Evolutionary conservation across 2,797 vertebrate species (phyloP), one percentile per base, ranked within the genome.

Genomic region (Anas georgica): DNA sequence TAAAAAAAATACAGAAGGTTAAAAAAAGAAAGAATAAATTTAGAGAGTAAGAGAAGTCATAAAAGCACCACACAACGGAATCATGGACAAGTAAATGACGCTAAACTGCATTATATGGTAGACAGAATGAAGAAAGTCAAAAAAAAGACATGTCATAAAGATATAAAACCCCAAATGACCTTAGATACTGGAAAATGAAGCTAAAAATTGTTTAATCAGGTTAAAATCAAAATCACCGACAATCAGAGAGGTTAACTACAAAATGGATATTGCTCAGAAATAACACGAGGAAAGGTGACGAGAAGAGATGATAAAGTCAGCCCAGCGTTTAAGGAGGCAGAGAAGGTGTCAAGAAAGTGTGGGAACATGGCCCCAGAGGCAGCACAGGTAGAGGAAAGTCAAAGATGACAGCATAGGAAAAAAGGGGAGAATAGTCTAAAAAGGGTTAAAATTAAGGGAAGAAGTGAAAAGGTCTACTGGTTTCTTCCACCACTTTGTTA

Each of bases 161-260:
- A 77, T 43, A 28, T 0, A 67, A 74, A 75, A 91, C 90, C 89
- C 74, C 62, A 90, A 94, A 86, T 77, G 88, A 94, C 33, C 58
- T 91, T 41, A 94, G 84, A 82, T 72, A 76, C 60, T 56, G 64
- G 70, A 58, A 88, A 80, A 74, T 86, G 74, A 84, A 88, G 78
- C 70, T 79, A 90, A 88, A 96, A 94, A 76, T 25, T 77, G 83
- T 95, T 97, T 94, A 95, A 95, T 92, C 20, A 29, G 67, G 23
- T n/a, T 94, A 63, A 84, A 94, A 54, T 41, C 59, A 79, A 67
- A 45, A 76, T n/a, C 48, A 56, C 1, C 78, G 64, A 88, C 92
- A 95, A 60, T 76, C 74, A 3, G 7, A 70, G 88, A 68, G 60
- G 11, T 83, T 83, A 74, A 91, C 90, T 0, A 74, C 74, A 87